Percentiles rank a stretch among this genome's conserved stretches.
Evolutionary conservation across 2,113 vertebrate species (phyloP).

Genomic region (Mugil cephalus): DNA sequence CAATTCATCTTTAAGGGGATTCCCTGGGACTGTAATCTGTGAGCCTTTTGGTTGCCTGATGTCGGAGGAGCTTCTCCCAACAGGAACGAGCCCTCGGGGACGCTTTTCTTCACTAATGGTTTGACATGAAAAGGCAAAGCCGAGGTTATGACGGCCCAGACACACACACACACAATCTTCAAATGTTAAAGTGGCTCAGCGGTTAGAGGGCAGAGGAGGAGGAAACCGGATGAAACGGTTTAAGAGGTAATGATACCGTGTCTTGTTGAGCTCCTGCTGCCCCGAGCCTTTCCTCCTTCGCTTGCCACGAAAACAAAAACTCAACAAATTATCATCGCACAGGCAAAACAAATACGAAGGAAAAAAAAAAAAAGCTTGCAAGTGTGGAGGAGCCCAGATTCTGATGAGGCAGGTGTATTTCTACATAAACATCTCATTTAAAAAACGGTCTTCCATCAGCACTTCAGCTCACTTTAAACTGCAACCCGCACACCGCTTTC

Average conservation of each 20-base stretch:
- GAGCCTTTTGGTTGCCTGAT: constrained; percentile 56
- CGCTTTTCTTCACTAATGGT: constrained; percentile 45
- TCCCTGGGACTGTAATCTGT: constrained; percentile 47
- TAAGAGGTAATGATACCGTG: constrained; percentile 35
- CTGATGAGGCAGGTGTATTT: constrained; percentile 48
- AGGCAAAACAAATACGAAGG: neutral
- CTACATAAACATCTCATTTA: constrained; percentile 19
- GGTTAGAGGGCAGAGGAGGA: constrained; percentile 11
- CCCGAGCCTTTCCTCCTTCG: neutral
- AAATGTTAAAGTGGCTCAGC: constrained; percentile 18
- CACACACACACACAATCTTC: constrained; percentile 45
- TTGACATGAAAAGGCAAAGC: constrained; percentile 57
- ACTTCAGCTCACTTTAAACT: constrained; percentile 37
- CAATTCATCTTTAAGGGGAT: constrained; percentile 39
- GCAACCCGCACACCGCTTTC: constrained; percentile 29
- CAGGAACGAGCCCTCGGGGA: constrained; percentile 49
- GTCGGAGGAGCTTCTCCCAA: constrained; percentile 43
- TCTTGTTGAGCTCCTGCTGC: constrained; percentile 1
- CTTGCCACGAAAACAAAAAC: neutral
- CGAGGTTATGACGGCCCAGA: constrained; percentile 26
- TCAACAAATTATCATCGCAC: neutral
- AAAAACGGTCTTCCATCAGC: constrained; percentile 24
- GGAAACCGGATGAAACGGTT: constrained; percentile 27
- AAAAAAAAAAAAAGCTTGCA: neutral
- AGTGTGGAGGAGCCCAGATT: neutral